A percentile compares a stretch with the other conserved stretches of the same genome.
phyloP scores from a whole-genome alignment of 1,140 invertebrate genomes.

The Zaprionus africanus region DNA sequence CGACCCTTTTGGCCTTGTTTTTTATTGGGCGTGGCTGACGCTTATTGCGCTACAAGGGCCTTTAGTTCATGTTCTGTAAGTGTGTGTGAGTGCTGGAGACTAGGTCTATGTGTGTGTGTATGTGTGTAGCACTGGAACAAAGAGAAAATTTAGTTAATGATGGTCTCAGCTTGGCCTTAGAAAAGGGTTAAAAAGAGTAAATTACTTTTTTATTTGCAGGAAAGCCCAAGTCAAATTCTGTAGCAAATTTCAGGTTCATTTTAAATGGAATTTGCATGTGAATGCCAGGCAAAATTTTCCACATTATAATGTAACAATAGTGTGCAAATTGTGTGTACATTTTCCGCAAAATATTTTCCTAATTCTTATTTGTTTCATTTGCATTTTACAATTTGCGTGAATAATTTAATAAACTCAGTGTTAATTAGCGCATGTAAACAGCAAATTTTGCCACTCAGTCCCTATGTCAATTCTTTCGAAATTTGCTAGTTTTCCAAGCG shows the following conservation, averaged over 20 bases:
- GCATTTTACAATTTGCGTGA: slow-evolving; percentile 17
- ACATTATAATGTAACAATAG: slow-evolving; percentile 7
- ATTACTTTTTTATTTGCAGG: slow-evolving; percentile 3
- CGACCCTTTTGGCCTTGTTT: slow-evolving; percentile 28
- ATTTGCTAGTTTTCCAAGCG: not conserved
- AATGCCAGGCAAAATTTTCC: slow-evolving; percentile 5
- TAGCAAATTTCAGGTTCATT: slow-evolving; percentile 9
- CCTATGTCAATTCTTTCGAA: not conserved
- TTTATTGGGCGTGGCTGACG: slow-evolving; percentile 5
- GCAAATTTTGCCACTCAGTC: slow-evolving; percentile 25
- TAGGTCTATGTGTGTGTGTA: not conserved
- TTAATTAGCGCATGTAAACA: slow-evolving; percentile 39
- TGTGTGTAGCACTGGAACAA: not conserved
- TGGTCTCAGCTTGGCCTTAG: not conserved
- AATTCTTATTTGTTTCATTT: slow-evolving; percentile 18
- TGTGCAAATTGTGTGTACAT: not conserved
- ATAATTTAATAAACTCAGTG: slow-evolving; percentile 30
- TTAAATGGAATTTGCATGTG: slow-evolving; percentile 8
- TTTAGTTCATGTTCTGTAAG: slow-evolving; percentile 30
- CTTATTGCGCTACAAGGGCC: slow-evolving; percentile 5
- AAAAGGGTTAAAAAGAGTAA: slow-evolving; percentile 9
- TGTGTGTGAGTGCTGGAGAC: not conserved
- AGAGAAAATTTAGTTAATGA: slow-evolving; percentile 20
- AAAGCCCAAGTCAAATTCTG: slow-evolving; percentile 1
- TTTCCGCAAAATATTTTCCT: not conserved